Evolutionary conservation across 2,113 vertebrate genomes (phyloP), one percentile per base, ranked within the genome.

Genomic region (Takifugu flavidus): DNA sequence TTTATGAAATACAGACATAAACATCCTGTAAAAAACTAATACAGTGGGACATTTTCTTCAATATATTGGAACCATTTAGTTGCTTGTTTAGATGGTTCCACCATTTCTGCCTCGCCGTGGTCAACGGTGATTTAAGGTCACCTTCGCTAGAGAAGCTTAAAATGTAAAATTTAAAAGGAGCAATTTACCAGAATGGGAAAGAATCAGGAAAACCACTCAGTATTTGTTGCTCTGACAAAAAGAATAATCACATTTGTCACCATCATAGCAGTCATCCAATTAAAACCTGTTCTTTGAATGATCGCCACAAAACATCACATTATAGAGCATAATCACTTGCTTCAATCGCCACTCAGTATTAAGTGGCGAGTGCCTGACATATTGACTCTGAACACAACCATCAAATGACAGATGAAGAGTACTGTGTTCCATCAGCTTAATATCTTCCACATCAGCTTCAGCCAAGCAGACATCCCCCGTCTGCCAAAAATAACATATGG

Each of bases 401-500:
- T 75, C 76, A 62, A 90, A 89, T 6, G 28, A 89, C 77, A 91
- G 92, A 94, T 87, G 90, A 95, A 94, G 92, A 90, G 92, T 85
- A 82, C 94, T 94, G 93, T 92, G 93, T 95, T 95, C 87, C 93
- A 92, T 92, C 92, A 78, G 77, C 89, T 92, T 91, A 91, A 91
- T 91, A 92, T 91, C 93, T 91, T 90, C 89, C 80, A 89, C 90
- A 86, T 92, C 86, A 73, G 89, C 82, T 70, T 69, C 39, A 11
- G 93, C 94, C 90, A 86, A 90, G 94, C 92, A 96, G 95, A 98
- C 94, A 90, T 79, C 64, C 62, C 71, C n/a, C 14, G 5, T 44
- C 79, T 83, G 95, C 97, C 97, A 98, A 98, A 77, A 88, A 92
- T 94, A 96, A 96, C 94, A 98, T 80, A 75, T 85, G 91, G 91